phyloP scores from a whole-genome alignment of 2,797 vertebrate genomes.

The Rhincodon typus region DNA sequence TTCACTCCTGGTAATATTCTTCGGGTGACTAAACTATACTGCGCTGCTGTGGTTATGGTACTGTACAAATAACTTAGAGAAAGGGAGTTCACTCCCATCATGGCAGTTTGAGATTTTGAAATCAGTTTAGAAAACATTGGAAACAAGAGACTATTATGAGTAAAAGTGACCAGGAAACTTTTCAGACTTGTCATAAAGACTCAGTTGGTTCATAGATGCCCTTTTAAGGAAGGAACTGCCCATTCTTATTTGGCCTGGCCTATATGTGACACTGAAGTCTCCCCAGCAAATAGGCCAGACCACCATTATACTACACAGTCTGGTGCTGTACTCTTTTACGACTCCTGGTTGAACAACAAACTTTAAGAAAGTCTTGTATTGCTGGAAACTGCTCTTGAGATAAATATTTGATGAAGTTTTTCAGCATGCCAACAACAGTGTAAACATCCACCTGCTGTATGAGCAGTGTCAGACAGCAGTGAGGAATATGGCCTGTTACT shows the following conservation, averaged over 20 bases:
- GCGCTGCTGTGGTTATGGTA: too few relatives aligned
- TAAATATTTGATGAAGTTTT: slow-evolving; percentile 3
- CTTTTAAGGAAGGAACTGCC: background rate
- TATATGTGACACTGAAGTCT: background rate
- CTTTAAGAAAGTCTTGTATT: background rate
- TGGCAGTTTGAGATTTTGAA: too few relatives aligned
- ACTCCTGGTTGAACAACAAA: background rate
- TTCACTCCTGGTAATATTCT: too few relatives aligned
- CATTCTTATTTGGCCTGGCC: background rate
- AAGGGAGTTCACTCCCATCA: too few relatives aligned
- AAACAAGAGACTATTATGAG: too few relatives aligned
- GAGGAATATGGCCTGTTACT: background rate
- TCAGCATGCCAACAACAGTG: background rate
- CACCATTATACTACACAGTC: background rate
- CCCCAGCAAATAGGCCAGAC: background rate
- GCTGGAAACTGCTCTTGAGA: background rate
- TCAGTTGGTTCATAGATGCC: too few relatives aligned
- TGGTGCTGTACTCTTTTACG: background rate
- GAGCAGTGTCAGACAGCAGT: background rate
- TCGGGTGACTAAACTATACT: too few relatives aligned
- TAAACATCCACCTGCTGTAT: background rate
- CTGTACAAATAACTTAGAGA: too few relatives aligned
- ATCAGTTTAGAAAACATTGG: too few relatives aligned
- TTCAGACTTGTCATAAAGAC: too few relatives aligned
- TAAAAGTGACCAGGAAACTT: too few relatives aligned